Conservation (phyloP, 2,888 invertebrate species). For the Germaria angustata region DNA sequence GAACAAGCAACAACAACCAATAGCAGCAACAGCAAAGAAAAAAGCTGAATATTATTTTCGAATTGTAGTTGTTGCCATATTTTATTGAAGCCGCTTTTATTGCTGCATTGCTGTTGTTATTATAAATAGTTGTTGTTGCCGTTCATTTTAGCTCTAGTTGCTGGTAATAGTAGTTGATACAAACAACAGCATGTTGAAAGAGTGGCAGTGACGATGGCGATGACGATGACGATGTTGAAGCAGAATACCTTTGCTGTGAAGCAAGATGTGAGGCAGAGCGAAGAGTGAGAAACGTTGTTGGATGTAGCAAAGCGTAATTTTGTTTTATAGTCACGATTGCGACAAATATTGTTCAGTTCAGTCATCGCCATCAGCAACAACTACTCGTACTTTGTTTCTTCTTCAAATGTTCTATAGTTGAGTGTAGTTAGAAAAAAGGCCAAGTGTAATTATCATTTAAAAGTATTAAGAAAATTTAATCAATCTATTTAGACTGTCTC, state of each 20-base stretch:
- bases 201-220: slow-evolving; percentile 16
- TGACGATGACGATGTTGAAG: not conserved
- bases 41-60: slow-evolving; percentile 28
- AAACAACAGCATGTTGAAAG: slow-evolving; percentile 38
- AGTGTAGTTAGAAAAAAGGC: not conserved
- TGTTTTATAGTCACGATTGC: slow-evolving; percentile 62
- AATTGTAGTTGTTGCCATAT: slow-evolving; percentile 46
- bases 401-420: not conserved
- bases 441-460: not conserved
- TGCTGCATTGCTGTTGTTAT: not conserved
- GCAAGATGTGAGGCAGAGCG: not conserved
- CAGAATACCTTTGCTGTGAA: not conserved
- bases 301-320: slow-evolving; percentile 51
- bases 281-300: not conserved
- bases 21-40: not conserved
- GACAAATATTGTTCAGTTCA: slow-evolving; percentile 63
- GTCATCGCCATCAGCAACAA: slow-evolving; percentile 29
- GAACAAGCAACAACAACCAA: slow-evolving; percentile 8
- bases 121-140: slow-evolving; percentile 4
- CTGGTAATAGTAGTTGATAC: slow-evolving; percentile 44
- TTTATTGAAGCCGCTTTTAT: slow-evolving; percentile 21
- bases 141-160: slow-evolving; percentile 34
- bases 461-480: not conserved
- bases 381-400: not conserved
- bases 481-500: not conserved